Conservation (phyloP, 64 coral and sea anemone genomes). For the Actinia equina region DNA sequence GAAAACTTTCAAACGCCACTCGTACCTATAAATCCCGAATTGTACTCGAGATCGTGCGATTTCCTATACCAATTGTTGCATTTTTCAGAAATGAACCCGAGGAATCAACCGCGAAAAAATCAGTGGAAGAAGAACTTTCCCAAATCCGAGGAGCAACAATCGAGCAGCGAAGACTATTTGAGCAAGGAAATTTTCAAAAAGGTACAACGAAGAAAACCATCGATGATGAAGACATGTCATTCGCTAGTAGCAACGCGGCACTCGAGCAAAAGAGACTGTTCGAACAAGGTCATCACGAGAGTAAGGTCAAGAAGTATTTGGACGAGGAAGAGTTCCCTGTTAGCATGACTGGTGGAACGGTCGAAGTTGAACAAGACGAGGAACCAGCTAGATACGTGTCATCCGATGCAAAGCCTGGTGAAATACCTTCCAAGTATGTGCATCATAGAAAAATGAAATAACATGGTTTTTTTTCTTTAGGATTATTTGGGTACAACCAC, state of each 20-base stretch:
- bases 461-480: too few relatives aligned
- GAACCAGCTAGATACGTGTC: neutral
- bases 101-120: neutral
- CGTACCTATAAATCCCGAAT: too few relatives aligned
- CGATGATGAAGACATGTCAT: constrained; percentile 14
- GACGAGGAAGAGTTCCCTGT: constrained; percentile 11
- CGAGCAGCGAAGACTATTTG: neutral
- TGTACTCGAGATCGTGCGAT: too few relatives aligned
- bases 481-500: too few relatives aligned
- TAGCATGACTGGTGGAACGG: neutral
- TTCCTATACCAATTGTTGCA: neutral
- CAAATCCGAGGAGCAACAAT: neutral
- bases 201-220: constrained; percentile 7
- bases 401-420: constrained; percentile 5
- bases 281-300: neutral
- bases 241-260: neutral
- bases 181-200: constrained; percentile 7
- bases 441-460: too few relatives aligned
- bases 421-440: constrained; percentile 4
- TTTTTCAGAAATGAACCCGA: neutral
- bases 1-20: too few relatives aligned
- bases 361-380: neutral
- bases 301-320: neutral
- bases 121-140: constrained; percentile 16
- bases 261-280: neutral